Evolutionary conservation across 2,888 invertebrate genomes (phyloP).

Genomic region (Drosophila setosimentum): DNA sequence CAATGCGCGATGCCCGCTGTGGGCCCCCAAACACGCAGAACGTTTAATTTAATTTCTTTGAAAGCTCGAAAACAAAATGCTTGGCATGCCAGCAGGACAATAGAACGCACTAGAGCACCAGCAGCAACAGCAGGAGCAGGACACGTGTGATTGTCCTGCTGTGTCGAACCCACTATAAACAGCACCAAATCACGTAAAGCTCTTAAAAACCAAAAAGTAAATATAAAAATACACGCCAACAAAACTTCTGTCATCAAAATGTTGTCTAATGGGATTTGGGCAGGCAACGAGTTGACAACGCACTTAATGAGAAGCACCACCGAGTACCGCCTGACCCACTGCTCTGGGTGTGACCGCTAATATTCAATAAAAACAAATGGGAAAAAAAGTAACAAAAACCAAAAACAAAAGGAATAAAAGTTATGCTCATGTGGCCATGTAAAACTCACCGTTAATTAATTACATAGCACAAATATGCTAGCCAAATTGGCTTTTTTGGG

Average conservation of each 20-base stretch:
- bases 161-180: slow-evolving; percentile 39
- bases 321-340: slow-evolving; percentile 5
- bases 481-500: slow-evolving; percentile 22
- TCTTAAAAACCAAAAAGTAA: slow-evolving; percentile 32
- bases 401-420: slow-evolving; percentile 33
- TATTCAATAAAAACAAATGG: slow-evolving; percentile 66
- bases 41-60: slow-evolving; percentile 82
- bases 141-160: slow-evolving; percentile 65
- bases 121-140: slow-evolving; percentile 41
- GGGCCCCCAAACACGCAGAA: slow-evolving; percentile 74
- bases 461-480: slow-evolving; percentile 50
- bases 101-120: slow-evolving; percentile 30
- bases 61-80: slow-evolving; percentile 77
- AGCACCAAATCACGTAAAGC: slow-evolving; percentile 72
- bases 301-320: slow-evolving; percentile 65
- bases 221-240: slow-evolving; percentile 47
- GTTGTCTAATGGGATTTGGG: slow-evolving; percentile 77
- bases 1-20: slow-evolving; percentile 50
- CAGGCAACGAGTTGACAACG: slow-evolving; percentile 77
- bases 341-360: slow-evolving; percentile 63
- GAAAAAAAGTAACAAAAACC: neutral
- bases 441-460: slow-evolving; percentile 74
- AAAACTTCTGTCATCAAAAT: slow-evolving; percentile 81
- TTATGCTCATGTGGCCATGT: slow-evolving; percentile 70
- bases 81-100: slow-evolving; percentile 53